Conservation (phyloP, 2,113 vertebrate species). For the Neopipo cinnamomea region DNA sequence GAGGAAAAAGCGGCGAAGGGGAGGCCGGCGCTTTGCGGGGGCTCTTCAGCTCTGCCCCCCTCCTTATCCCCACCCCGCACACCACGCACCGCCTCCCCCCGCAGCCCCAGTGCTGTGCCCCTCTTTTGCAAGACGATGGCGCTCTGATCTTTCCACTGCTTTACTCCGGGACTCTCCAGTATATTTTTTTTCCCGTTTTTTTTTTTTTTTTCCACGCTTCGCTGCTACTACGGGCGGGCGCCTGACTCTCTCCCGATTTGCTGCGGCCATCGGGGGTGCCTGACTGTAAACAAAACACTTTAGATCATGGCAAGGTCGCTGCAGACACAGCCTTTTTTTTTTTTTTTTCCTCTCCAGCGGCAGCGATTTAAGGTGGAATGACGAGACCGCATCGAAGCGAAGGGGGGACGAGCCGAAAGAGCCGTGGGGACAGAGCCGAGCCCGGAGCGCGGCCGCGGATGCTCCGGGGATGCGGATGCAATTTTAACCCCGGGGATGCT, state of each 20-base stretch:
- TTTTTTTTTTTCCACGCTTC: conserved; percentile 8
- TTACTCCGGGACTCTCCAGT: background rate
- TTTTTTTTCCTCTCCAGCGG: background rate
- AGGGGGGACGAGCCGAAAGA: too few relatives aligned
- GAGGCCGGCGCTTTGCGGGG: background rate
- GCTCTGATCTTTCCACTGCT: conserved; percentile 18
- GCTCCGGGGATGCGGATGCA: too few relatives aligned
- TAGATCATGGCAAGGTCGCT: conserved; percentile 65
- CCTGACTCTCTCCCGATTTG: conserved; percentile 54
- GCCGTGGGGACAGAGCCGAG: background rate
- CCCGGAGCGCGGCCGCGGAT: background rate
- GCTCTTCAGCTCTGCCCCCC: background rate
- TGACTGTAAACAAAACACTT: conserved; percentile 76
- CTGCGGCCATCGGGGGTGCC: conserved; percentile 43
- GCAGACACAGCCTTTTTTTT: conserved; percentile 51
- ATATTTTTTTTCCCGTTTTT: background rate
- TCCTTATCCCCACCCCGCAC: background rate
- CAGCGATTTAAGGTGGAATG: conserved; percentile 71
- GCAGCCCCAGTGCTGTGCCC: background rate
- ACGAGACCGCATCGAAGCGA: background rate
- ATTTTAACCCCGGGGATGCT: background rate
- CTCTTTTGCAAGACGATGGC: conserved; percentile 50
- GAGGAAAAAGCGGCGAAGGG: background rate
- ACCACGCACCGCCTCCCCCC: background rate
- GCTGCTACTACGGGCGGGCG: conserved; percentile 43